Evolutionary conservation across 2,888 invertebrate species (phyloP).

Genomic region (Epiblema foenella): DNA sequence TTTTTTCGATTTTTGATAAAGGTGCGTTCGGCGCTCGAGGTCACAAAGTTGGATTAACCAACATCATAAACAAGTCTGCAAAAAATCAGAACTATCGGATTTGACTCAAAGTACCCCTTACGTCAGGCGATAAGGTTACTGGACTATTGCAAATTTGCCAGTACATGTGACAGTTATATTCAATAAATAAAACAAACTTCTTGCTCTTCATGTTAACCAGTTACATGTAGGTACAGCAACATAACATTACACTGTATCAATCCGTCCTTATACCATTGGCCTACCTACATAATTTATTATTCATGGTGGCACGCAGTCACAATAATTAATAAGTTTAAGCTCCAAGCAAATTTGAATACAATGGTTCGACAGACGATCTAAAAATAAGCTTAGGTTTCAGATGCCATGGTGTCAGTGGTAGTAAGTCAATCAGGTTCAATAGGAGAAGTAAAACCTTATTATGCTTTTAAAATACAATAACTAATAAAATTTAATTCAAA

Average conservation of each 20-base stretch:
- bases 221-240: not conserved
- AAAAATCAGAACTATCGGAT: too few relatives aligned
- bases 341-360: constrained; percentile 77
- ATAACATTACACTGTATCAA: constrained; percentile 11
- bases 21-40: too few relatives aligned
- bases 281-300: constrained; percentile 62
- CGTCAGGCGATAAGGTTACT: too few relatives aligned
- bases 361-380: constrained; percentile 56
- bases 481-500: not conserved
- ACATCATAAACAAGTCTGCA: too few relatives aligned
- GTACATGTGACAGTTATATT: not conserved
- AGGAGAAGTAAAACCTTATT: constrained; percentile 10
- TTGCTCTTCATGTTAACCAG: constrained; percentile 1
- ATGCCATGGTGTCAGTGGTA: constrained; percentile 41
- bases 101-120: too few relatives aligned
- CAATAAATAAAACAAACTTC: not conserved
- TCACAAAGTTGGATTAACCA: too few relatives aligned
- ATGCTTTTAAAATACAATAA: not conserved
- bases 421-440: constrained; percentile 38
- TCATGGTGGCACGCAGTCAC: constrained; percentile 67
- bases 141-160: not conserved
- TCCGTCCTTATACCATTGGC: constrained; percentile 28
- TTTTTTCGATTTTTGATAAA: too few relatives aligned
- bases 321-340: constrained; percentile 83
- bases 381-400: constrained; percentile 45